Evolutionary conservation across 2,113 vertebrate genomes (phyloP), one percentile per base, ranked within the genome.

Genomic region (Petaurus breviceps): DNA sequence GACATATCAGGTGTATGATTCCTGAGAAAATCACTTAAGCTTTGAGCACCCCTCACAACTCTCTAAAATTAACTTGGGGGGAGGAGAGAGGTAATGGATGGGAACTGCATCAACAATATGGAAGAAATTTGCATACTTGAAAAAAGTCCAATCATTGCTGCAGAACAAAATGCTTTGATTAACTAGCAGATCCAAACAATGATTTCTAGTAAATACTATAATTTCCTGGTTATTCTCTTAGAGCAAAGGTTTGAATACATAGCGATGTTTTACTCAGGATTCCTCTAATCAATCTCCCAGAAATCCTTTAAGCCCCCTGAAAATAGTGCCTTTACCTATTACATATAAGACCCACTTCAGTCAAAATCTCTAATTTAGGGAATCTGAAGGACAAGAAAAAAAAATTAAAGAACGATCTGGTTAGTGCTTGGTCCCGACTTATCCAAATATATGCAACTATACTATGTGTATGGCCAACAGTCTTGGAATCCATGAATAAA

Each of bases 311-410:
- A 84, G 37, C 22, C n/a, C n/a, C 19, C 37, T 22, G 8, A n/a
- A 77, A 77, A 43, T n/a, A n/a, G 14, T 84, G 68, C 19, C 16
- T 43, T 84, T n/a, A n/a, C 31, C 61, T 77, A n/a, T n/a, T n/a
- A 22, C 37, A 43, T 22, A 43, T 5, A 77, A 92, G 2, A 94
- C 89, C 92, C 92, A 92, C 47, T 54, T 93, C 91, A 95, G 90
- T 77, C 68, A 92, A 95, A 95, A 90, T 22, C 43, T 57, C 43
- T 26, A 84, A 53, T 92, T 92, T 96, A 96, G 96, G 95, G n/a
- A 22, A 94, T 68, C 94, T 50, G 94, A 55, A 47, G 96, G 26
- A 96, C 16, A 96, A 89, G n/a, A 11, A 16, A 91, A 3, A 90
- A 50, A 57, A 47, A 46, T 77, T 7, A 54, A 94, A 96, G 94